Base-by-base conservation (phyloP, 2,797 vertebrate species). In the Mastacembelus armatus region DNA sequence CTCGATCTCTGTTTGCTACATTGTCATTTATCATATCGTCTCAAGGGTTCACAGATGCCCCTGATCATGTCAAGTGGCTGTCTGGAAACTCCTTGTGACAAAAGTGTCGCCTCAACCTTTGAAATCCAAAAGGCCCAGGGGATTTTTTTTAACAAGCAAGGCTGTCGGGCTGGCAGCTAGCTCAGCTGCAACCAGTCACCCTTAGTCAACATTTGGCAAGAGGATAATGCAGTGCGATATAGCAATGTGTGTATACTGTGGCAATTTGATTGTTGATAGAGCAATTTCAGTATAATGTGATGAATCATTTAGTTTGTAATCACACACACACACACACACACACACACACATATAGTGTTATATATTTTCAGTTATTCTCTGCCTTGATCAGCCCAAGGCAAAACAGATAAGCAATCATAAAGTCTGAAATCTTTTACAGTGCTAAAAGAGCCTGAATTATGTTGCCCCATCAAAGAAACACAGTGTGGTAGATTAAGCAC, bases 131-230 rank as follows among this genome's bases (percentile, higher is more conserved):
- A 74, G 22, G 19, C 82, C 55, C 16, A 4, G 21, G 27, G 74
- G 58, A 45, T 66, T 77, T 54, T 45, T 72, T 49, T 77, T 71
- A 45, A 64, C 76, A 80, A 75, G 66, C 47, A 58, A 55, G 19
- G 58, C 67, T 80, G 68, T 32, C 39, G 78, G 66, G 61, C 70
- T 81, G 85, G 71, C 72, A 84, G 73, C 68, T 22, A 64, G 66
- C 81, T 91, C 87, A 89, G 87, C 88, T 91, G 87, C 0, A 77
- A 86, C 81, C 87, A 81, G 70, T 89, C 85, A 84, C 21, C 70
- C 71, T 71, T 76, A 65, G 71, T 86, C 75, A 81, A 70, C 48
- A 52, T 70, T 71, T 63, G 30, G 62, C 51, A 56, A 70, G 18
- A 55, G 40, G 61, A 75, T 77, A 74, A 86, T 61, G 22, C 40